Conservation (phyloP, 2,113 vertebrate genomes). For the Epinephelus moara region DNA sequence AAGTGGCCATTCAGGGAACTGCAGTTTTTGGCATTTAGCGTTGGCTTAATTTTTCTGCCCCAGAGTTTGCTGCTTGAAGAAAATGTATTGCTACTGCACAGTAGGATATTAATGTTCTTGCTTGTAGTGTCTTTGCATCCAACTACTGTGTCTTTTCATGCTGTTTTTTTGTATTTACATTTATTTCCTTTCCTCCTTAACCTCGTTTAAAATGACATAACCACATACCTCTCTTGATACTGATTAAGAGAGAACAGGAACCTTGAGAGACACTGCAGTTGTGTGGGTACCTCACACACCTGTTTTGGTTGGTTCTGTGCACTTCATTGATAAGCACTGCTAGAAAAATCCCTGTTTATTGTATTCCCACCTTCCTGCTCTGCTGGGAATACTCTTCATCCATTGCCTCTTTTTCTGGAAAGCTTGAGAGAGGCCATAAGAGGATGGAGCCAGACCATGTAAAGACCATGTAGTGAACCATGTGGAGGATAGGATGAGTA, state of each 20-base stretch:
- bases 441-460: conserved; percentile 58
- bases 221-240: background rate
- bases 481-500: conserved; percentile 48
- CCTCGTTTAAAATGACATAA: background rate
- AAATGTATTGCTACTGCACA: background rate
- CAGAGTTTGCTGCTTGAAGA: no score
- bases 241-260: conserved; percentile 1
- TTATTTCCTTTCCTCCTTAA: background rate
- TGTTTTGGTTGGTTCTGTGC: background rate
- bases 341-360: background rate
- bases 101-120: background rate
- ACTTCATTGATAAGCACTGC: background rate
- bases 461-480: conserved; percentile 40
- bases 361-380: background rate
- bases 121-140: no score
- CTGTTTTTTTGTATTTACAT: conserved; percentile 7
- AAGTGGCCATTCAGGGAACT: no score
- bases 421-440: conserved; percentile 41
- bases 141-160: background rate
- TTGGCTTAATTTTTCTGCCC: no score
- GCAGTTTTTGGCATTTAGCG: no score
- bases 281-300: background rate
- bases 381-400: background rate
- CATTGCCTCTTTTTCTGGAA: conserved; percentile 16
- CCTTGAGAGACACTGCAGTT: background rate